These are phyloP conservation scores for Tamias sibiricus DNA, from an alignment of 2,113 vertebrate genomes.

Conservation along the genomic window DNA sequence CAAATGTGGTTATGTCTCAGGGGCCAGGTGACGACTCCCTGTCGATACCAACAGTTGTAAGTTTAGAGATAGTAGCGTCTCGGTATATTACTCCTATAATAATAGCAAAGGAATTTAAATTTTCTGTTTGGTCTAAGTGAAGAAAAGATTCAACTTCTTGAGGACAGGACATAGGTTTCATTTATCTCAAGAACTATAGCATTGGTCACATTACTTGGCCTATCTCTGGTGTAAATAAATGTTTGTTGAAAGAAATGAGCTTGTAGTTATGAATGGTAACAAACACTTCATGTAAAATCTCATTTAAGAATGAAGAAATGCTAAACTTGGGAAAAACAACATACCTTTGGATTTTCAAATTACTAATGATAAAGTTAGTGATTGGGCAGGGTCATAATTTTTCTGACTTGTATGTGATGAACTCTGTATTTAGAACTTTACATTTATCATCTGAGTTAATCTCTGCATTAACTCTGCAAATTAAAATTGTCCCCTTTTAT, in stretches of 20 bases:
- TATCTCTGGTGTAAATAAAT: neutral
- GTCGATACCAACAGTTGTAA: neutral
- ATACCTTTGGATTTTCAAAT: neutral
- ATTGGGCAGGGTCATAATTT: neutral
- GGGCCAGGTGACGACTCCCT: neutral
- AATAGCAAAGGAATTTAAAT: neutral
- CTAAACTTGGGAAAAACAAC: neutral
- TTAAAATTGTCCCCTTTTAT: neutral
- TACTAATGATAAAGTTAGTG: neutral
- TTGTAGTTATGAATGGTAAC: neutral
- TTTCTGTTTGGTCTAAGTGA: neutral
- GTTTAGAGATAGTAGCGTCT: neutral
- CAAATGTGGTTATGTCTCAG: neutral
- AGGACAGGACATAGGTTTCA: neutral
- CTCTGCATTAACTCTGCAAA: neutral
- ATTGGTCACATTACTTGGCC: neutral
- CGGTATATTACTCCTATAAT: neutral
- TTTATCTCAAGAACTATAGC: neutral
- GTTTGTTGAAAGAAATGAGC: neutral
- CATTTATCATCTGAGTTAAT: neutral
- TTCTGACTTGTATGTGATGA: neutral
- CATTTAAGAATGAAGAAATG: neutral
- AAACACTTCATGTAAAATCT: neutral
- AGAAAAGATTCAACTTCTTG: neutral
- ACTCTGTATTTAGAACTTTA: neutral